Evolutionary conservation across 2,797 vertebrate species (phyloP), one percentile per base, ranked within the genome.

Genomic region (Tapera naevia): DNA sequence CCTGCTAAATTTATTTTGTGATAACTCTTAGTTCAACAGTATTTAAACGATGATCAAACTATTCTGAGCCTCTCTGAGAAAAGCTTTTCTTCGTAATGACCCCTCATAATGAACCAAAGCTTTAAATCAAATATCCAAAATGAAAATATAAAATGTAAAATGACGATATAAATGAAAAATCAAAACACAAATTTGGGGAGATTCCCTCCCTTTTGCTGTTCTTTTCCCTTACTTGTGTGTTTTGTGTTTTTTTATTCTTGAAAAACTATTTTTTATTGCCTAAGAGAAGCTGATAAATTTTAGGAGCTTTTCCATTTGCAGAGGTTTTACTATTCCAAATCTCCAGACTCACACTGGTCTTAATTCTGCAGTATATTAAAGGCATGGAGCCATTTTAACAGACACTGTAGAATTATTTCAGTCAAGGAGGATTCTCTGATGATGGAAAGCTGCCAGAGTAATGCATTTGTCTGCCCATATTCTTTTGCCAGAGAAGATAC

Each of bases 281-380:
- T 80, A 50, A 91, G 23, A 75, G 32, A 91, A 66, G n/a, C 35
- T 86, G 69, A 89, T 94, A 76, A 91, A 91, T 86, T 12, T 4
- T n/a, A 74, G 45, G 76, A 78, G 57, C 30, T 95, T 91, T 87
- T 74, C 79, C 30, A 69, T 58, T 61, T 94, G 57, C 54, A 86
- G 72, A 83, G 65, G 4, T 88, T 87, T 93, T 91, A 80, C 24
- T 56, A 33, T 80, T 94, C 41, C 66, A 92, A 89, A 93, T 85
- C 79, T 95, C 74, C 45, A 80, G 51, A 27, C 60, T 82, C 81
- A 25, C 9, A 69, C 17, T 78, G 62, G 62, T 92, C 60, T 76
- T 86, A 85, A 85, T 85, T 87, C 61, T 83, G 5, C 45, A 46
- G 37, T 88, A 74, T 65, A 89, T 89, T 91, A 94, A 94, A 88